phyloP scores from a whole-genome alignment of 2,113 vertebrate species.

The Lycaon pictus region DNA sequence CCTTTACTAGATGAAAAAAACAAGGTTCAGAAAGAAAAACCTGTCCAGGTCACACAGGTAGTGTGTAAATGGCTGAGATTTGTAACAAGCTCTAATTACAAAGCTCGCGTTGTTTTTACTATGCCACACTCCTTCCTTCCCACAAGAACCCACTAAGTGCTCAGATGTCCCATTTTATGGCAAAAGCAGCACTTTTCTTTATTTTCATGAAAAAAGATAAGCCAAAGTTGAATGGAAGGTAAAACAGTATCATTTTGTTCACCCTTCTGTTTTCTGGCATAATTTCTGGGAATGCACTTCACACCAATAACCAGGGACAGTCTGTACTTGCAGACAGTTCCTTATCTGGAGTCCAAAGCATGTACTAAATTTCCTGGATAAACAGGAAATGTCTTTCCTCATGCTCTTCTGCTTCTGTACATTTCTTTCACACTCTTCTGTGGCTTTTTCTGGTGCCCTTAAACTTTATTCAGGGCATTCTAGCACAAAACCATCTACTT shows the following conservation, averaged over 20 bases:
- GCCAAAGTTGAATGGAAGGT: background rate
- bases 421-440: background rate
- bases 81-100: background rate
- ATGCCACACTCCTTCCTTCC: background rate
- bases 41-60: background rate
- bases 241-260: background rate
- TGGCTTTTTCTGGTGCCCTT: background rate
- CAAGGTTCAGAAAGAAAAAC: background rate
- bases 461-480: background rate
- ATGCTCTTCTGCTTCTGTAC: background rate
- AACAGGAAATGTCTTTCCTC: background rate
- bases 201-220: background rate
- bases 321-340: background rate
- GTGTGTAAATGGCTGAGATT: background rate
- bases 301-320: background rate
- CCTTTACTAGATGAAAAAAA: background rate
- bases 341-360: background rate
- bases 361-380: background rate
- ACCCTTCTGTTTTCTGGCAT: background rate
- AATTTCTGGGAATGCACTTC: slow-evolving; percentile 5
- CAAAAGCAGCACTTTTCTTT: background rate
- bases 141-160: background rate
- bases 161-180: background rate
- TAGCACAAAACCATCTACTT: background rate
- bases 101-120: background rate